phyloP scores from a whole-genome alignment of 2,888 invertebrate genomes.

The Crocallis elinguaria region DNA sequence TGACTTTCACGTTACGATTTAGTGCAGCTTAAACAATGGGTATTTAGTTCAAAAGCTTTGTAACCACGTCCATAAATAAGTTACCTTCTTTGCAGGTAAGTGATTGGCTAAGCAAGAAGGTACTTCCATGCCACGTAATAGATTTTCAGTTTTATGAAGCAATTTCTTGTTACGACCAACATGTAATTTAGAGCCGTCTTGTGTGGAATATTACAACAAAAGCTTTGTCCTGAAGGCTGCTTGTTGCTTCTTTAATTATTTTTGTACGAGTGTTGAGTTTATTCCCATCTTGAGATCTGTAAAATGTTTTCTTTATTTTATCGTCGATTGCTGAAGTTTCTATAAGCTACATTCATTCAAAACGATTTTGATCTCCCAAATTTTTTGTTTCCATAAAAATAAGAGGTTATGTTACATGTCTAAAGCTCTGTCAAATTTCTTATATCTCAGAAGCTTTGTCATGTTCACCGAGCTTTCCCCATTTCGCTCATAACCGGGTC shows the following conservation, averaged over 20 bases:
- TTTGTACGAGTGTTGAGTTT: neutral
- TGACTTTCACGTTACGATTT: neutral
- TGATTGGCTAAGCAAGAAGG: constrained; percentile 14
- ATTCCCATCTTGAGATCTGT: neutral
- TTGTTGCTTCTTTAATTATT: neutral
- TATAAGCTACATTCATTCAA: neutral
- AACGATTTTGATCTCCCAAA: neutral
- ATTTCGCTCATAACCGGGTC: constrained; percentile 24
- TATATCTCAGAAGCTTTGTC: constrained; percentile 6
- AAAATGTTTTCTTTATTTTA: neutral
- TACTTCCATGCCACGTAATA: constrained; percentile 16
- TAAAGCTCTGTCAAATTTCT: neutral
- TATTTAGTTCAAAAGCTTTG: neutral
- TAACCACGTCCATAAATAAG: constrained; percentile 10
- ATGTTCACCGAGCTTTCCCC: constrained; percentile 16
- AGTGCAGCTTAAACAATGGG: neutral
- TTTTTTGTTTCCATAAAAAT: neutral
- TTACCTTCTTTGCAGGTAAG: constrained; percentile 4
- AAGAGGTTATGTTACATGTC: neutral
- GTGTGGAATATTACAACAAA: neutral
- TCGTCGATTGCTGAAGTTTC: neutral
- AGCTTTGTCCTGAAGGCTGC: neutral
- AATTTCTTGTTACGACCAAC: constrained; percentile 22
- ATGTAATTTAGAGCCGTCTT: constrained; percentile 23
- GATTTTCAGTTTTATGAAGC: constrained; percentile 35